phyloP scores from a whole-genome alignment of 92 coral and sea anemone species.

The Parazoanthus swiftii region DNA sequence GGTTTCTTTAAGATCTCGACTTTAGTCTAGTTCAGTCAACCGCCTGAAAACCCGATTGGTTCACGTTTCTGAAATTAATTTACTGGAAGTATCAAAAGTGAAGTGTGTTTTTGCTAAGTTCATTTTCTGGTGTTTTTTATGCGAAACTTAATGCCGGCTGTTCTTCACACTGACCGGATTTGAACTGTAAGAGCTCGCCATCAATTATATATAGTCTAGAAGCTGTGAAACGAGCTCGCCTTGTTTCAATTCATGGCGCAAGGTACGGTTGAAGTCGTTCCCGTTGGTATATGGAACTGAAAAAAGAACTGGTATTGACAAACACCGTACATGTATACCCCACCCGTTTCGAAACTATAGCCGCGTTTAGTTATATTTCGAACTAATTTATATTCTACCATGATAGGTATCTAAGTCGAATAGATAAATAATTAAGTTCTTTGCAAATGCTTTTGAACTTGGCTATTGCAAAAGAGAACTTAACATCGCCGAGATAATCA shows the following conservation, averaged over 20 bases:
- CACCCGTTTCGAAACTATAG: too few relatives aligned
- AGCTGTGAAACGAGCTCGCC: too few relatives aligned
- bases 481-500: too few relatives aligned
- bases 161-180: not conserved
- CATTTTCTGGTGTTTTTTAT: slow-evolving; percentile 14
- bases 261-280: too few relatives aligned
- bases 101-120: slow-evolving; percentile 19
- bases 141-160: slow-evolving; percentile 8
- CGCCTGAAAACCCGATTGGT: slow-evolving; percentile 1
- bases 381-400: too few relatives aligned
- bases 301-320: too few relatives aligned
- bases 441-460: not conserved
- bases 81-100: not conserved
- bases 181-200: too few relatives aligned
- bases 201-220: too few relatives aligned
- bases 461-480: not conserved
- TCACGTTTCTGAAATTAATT: slow-evolving; percentile 11
- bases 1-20: not conserved
- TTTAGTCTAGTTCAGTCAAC: slow-evolving; percentile 5
- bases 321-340: too few relatives aligned
- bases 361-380: too few relatives aligned
- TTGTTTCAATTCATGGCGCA: too few relatives aligned
- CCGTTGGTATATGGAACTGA: too few relatives aligned
- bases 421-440: not conserved
- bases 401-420: not conserved